Conservation (phyloP, 2,888 invertebrate genomes). For the Torymus tubicola region DNA sequence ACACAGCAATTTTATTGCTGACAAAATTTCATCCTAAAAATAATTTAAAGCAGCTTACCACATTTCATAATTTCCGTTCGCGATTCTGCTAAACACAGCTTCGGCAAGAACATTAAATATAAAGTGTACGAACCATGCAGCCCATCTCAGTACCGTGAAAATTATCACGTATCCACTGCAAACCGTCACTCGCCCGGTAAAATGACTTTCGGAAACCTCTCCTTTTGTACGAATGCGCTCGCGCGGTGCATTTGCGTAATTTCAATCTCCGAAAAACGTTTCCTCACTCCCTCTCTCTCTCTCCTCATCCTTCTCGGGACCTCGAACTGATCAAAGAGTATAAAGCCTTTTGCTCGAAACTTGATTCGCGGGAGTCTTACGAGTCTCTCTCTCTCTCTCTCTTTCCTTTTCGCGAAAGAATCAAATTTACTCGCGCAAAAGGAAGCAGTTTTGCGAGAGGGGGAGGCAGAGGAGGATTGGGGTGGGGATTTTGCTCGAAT, state of each 20-base stretch:
- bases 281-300: neutral
- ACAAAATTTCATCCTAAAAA: no score
- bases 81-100: no score
- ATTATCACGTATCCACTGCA: no score
- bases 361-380: constrained; percentile 30
- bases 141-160: no score
- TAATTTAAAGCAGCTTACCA: no score
- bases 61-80: no score
- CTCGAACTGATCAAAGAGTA: constrained; percentile 37
- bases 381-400: neutral
- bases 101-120: no score
- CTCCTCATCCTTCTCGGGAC: neutral
- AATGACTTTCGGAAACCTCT: neutral
- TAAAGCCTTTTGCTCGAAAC: constrained; percentile 24
- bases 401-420: constrained; percentile 20
- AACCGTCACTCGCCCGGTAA: neutral
- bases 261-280: constrained; percentile 35
- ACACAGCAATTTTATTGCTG: no score
- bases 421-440: constrained; percentile 35
- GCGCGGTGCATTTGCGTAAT: constrained; percentile 18
- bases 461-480: neutral
- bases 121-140: no score
- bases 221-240: neutral
- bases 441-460: constrained; percentile 19
- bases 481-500: neutral